phyloP scores from a whole-genome alignment of 2,113 vertebrate genomes.

The Stercorarius parasiticus region DNA sequence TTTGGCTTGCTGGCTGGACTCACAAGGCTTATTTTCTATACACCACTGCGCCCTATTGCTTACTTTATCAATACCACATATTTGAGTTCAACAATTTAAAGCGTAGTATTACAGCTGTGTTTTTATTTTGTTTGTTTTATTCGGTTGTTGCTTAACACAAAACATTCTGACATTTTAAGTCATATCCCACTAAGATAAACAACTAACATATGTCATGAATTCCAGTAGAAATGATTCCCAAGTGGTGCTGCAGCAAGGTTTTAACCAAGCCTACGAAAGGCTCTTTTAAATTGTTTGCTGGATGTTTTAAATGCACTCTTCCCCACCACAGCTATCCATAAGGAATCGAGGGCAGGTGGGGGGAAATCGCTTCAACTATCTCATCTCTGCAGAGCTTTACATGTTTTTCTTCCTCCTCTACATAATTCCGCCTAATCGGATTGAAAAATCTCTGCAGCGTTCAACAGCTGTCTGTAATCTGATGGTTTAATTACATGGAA shows the following conservation, averaged over 20 bases:
- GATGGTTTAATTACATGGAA: background rate
- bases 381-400: background rate
- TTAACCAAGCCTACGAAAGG: background rate
- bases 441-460: background rate
- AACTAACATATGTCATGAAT: conserved; percentile 61
- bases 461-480: background rate
- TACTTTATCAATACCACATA: conserved; percentile 36
- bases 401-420: background rate
- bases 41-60: conserved; percentile 35
- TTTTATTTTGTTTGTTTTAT: conserved; percentile 68
- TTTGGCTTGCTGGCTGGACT: background rate
- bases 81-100: background rate
- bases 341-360: background rate
- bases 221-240: conserved; percentile 52
- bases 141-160: conserved; percentile 63
- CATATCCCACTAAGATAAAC: conserved; percentile 62
- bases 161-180: conserved; percentile 60
- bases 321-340: background rate
- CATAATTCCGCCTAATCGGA: background rate
- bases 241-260: conserved; percentile 33
- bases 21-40: conserved; percentile 9
- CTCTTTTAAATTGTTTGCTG: background rate
- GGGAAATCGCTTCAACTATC: background rate
- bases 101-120: conserved; percentile 51
- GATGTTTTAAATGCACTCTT: background rate